Evolutionary conservation across 2,113 vertebrate species (phyloP), one percentile per base, ranked within the genome.

Genomic region (Pygathrix nemaeus): DNA sequence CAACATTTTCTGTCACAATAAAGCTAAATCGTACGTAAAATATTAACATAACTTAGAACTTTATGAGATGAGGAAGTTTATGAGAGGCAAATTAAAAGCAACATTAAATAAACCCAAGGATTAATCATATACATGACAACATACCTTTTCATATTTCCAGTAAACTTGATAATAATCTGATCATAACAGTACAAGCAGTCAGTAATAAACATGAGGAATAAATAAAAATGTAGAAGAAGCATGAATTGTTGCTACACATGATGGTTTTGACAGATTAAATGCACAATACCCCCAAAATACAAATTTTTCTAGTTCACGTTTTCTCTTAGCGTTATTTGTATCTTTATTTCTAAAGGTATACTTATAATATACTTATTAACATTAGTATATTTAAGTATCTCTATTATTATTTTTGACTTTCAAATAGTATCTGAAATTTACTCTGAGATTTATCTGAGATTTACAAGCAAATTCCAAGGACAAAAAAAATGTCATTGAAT

Each of bases 321-420:
- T 94, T 86, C 43, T 59, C 55, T 95, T 59, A 35, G 0, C 16
- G 10, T 73, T 78, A 79, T 78, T 57, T 23, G 80, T 78, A 12
- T 59, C 8, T 78, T 68, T 94, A 57, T 52, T 78, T 68, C 2
- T 23, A 43, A 32, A 21, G 38, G 11, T 3, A 16, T 27, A 80
- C 61, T 93, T 61, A n/a, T 81, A 59, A 68, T 85, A 87, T 32
- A 79, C 32, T 30, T 79, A 38, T 83, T 55, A 89, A 73, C 0
- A 59, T 78, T 93, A 8, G 3, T 7, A 40, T 68, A 85, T 73
- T 72, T 23, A 84, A 52, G 32, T 86, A 50, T 70, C 9, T 85
- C 27, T 85, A 38, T 27, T 70, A 38, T 84, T 79, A 80, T 96
- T 76, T 95, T 92, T 80, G 30, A 70, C 80, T 43, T 80, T 92